Evolutionary conservation across 1,140 invertebrate genomes (phyloP).

Genomic region (Cardiocondyla obscurior): DNA sequence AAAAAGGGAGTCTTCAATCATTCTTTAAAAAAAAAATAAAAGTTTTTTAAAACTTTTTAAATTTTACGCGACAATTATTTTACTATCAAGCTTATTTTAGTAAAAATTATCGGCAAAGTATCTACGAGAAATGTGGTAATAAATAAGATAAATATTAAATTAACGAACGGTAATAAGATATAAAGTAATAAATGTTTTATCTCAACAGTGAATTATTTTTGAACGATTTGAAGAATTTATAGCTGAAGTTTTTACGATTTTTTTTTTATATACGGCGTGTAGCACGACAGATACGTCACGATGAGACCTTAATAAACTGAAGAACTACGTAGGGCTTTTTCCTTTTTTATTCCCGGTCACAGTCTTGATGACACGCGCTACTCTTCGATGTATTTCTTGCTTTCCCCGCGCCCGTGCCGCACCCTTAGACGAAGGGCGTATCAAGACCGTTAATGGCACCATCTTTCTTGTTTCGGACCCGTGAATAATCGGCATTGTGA

Average conservation of each 20-base stretch:
- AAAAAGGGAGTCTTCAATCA: not conserved
- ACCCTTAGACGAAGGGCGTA: constrained; percentile 9
- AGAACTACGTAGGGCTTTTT: not conserved
- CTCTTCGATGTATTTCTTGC: constrained; percentile 52
- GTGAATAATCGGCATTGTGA: constrained; percentile 66
- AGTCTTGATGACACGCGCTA: constrained; percentile 29
- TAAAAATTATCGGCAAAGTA: not conserved
- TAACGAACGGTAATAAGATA: not conserved
- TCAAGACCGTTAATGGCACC: constrained; percentile 62
- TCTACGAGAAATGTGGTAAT: not conserved
- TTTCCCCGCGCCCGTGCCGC: constrained; percentile 34
- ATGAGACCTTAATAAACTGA: not conserved
- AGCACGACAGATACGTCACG: not conserved
- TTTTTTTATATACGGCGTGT: not conserved
- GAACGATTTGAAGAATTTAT: not conserved
- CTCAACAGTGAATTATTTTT: not conserved
- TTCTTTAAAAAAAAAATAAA: not conserved
- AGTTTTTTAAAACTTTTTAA: not conserved
- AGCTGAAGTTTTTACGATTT: not conserved
- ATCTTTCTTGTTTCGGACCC: constrained; percentile 55
- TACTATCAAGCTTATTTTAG: not conserved
- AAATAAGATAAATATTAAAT: not conserved
- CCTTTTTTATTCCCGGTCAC: not conserved
- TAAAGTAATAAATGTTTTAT: not conserved
- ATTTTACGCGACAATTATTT: not conserved